Conservation (phyloP, 2,888 invertebrate species). For the Ormyrus rosae region DNA sequence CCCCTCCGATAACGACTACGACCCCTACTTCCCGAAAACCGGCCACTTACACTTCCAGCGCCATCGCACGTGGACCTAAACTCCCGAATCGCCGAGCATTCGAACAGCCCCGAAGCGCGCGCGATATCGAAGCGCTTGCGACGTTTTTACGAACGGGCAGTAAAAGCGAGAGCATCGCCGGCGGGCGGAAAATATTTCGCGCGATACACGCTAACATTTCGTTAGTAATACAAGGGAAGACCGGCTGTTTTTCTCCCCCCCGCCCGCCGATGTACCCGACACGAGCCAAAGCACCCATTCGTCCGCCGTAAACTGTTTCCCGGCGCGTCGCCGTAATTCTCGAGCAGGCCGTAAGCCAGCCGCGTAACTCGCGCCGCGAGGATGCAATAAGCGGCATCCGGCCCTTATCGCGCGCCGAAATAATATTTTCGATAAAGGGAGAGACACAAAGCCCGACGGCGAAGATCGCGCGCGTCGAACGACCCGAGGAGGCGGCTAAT, state of each 20-base stretch:
- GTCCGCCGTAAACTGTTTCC: slow-evolving; percentile 8
- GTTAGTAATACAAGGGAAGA: too few species aligned
- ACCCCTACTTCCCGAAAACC: too few species aligned
- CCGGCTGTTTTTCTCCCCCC: neutral
- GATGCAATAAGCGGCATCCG: slow-evolving; percentile 12
- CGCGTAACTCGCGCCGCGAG: slow-evolving; percentile 4
- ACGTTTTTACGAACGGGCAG: neutral
- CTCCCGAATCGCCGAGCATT: too few species aligned
- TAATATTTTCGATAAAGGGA: slow-evolving; percentile 24
- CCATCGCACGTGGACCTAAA: too few species aligned
- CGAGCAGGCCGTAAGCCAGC: too few species aligned
- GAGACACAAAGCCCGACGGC: neutral
- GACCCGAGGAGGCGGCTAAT: too few species aligned
- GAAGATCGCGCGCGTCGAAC: neutral
- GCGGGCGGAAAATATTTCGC: neutral
- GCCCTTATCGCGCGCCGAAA: neutral
- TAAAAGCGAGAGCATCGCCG: neutral
- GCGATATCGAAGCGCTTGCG: too few species aligned
- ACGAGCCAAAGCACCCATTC: neutral
- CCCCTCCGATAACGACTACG: too few species aligned
- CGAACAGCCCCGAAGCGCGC: too few species aligned
- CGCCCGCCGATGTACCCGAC: slow-evolving; percentile 2
- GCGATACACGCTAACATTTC: too few species aligned
- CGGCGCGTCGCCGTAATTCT: slow-evolving; percentile 6
- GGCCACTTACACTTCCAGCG: too few species aligned